Conservation (phyloP, 2,797 vertebrate species). For the Chlorospingus semifuscus region DNA sequence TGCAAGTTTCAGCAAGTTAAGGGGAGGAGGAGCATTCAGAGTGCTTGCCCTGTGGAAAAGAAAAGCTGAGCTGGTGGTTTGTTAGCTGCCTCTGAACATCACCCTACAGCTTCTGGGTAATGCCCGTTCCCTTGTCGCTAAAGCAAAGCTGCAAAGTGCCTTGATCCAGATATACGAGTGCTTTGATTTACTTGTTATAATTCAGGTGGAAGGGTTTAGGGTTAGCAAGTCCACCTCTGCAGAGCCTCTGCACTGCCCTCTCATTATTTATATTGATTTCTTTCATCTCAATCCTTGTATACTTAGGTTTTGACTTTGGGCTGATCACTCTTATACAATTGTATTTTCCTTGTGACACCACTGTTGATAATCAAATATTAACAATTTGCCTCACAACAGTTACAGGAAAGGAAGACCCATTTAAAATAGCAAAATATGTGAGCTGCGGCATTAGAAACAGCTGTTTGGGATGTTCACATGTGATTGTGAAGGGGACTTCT, state of each 20-base stretch:
- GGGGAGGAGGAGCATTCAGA: slow-evolving; percentile 9
- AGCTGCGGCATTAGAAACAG: background rate
- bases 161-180: background rate
- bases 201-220: slow-evolving; percentile 49
- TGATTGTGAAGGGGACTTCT: background rate
- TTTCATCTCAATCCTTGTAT: background rate
- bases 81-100: background rate
- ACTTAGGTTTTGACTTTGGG: background rate
- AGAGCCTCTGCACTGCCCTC: background rate
- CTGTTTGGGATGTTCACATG: background rate
- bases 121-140: slow-evolving; percentile 28
- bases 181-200: slow-evolving; percentile 15
- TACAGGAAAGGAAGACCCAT: background rate
- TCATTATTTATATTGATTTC: background rate
- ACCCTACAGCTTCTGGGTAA: slow-evolving; percentile 36
- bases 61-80: slow-evolving; percentile 40
- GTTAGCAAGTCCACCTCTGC: slow-evolving; percentile 38
- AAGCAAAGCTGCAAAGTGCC: slow-evolving; percentile 14
- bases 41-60: slow-evolving; percentile 8
- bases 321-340: background rate
- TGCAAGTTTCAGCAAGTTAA: slow-evolving; percentile 51
- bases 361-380: background rate
- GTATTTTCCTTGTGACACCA: slow-evolving; percentile 9
- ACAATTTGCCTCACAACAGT: background rate
- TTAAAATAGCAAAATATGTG: background rate